These are phyloP conservation scores for Oxystoma pomonae DNA, from an alignment of 2,888 invertebrate genomes.

Conservation along the genomic window DNA sequence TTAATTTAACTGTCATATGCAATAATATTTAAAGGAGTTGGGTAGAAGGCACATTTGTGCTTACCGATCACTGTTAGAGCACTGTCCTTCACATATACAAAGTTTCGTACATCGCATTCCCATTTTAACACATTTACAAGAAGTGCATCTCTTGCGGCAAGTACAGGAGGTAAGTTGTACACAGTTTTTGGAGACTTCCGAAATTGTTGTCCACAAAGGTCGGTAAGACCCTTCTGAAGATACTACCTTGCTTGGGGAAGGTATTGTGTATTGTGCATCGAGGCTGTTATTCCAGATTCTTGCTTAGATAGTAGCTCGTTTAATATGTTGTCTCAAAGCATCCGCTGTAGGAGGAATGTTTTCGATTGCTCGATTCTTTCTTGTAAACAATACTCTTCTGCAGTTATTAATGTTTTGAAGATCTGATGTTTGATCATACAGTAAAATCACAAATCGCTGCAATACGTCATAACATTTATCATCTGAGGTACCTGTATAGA, in stretches of 20 bases:
- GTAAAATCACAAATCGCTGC: neutral
- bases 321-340: too few species aligned
- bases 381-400: neutral
- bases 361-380: neutral
- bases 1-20: too few species aligned
- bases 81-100: neutral
- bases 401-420: neutral
- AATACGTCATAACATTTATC: neutral
- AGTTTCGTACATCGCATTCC: constrained; percentile 9
- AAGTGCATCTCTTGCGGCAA: constrained; percentile 1
- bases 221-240: too few species aligned
- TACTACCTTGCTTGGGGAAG: too few species aligned
- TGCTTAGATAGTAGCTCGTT: too few species aligned
- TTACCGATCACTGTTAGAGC: too few species aligned
- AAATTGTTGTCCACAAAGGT: constrained; percentile 6
- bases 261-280: too few species aligned
- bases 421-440: neutral
- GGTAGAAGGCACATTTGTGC: too few species aligned
- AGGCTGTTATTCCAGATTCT: too few species aligned
- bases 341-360: too few species aligned
- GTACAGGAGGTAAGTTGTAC: constrained; percentile 4
- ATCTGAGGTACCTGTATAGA: constrained; percentile 1
- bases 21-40: too few species aligned
- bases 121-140: constrained; percentile 6
- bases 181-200: constrained; percentile 7